Conservation (phyloP, 2,888 invertebrate species). For the Neoaliturus tenellus region DNA sequence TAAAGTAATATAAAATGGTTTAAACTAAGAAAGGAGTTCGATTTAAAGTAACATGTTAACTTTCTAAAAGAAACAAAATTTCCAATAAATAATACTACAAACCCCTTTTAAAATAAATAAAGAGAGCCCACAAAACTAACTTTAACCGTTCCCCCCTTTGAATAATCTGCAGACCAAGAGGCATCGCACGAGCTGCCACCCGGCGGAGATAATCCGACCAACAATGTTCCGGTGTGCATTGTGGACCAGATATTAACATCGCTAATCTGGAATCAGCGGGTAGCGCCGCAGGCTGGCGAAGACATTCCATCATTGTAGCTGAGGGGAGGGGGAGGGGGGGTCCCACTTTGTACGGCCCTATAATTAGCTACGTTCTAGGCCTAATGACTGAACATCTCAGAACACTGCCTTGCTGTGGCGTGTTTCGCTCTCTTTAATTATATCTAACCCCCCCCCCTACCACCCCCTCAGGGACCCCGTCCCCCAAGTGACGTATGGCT, state of each 20-base stretch:
- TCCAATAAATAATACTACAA: too few species aligned
- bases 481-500: conserved; percentile 4
- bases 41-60: too few species aligned
- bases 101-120: too few species aligned
- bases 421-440: conserved; percentile 47
- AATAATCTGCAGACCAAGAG: neutral
- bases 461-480: neutral
- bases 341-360: conserved; percentile 43
- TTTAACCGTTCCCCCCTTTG: too few species aligned
- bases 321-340: neutral
- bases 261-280: conserved; percentile 25
- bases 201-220: neutral
- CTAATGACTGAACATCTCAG: conserved; percentile 51
- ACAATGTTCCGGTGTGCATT: conserved; percentile 17
- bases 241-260: conserved; percentile 33
- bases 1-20: too few species aligned
- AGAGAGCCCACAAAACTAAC: too few species aligned
- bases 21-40: too few species aligned
- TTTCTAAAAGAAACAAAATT: too few species aligned
- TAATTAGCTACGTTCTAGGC: conserved; percentile 50
- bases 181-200: too few species aligned
- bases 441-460: neutral
- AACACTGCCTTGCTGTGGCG: conserved; percentile 31
- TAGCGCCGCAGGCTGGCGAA: conserved; percentile 19
- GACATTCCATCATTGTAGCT: conserved; percentile 30